A percentile compares a stretch with the other conserved stretches of the same genome.
Conservation (phyloP, 2,888 invertebrate genomes). For the Synergus laeviventris region DNA sequence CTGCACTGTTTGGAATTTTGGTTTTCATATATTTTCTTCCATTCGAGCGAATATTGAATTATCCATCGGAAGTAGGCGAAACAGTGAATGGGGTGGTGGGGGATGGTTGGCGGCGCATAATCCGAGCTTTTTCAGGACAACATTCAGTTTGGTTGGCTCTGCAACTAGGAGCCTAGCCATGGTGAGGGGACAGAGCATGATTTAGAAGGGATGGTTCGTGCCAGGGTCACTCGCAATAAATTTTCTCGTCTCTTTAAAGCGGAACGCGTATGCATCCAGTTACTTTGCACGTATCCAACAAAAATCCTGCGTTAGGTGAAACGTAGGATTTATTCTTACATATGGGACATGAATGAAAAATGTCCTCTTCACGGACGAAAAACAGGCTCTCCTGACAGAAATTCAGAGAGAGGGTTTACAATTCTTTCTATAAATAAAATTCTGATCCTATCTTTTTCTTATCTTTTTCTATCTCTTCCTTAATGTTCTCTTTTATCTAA, state of each 20-base stretch:
- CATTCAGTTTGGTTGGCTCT: conserved; percentile 51
- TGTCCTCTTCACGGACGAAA: neutral
- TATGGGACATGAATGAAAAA: conserved; percentile 43
- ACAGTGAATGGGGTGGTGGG: conserved; percentile 19
- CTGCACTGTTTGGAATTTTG: conserved; percentile 36
- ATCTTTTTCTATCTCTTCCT: too few species aligned
- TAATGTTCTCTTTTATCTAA: too few species aligned
- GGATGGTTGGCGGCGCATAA: conserved; percentile 36
- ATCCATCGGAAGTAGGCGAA: conserved; percentile 39
- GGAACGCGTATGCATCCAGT: conserved; percentile 47
- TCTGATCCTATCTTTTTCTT: too few species aligned
- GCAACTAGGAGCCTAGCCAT: conserved; percentile 16
- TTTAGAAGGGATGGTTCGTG: conserved; percentile 58
- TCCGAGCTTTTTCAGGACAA: conserved; percentile 48
- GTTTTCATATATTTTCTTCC: conserved; percentile 31
- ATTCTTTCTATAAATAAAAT: too few species aligned
- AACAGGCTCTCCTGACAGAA: neutral
- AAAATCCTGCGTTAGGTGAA: conserved; percentile 40
- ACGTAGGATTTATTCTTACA: conserved; percentile 45
- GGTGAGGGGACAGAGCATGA: conserved; percentile 56
- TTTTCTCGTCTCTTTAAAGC: conserved; percentile 49
- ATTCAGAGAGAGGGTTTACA: neutral
- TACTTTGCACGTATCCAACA: conserved; percentile 50
- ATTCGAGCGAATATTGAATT: conserved; percentile 39
- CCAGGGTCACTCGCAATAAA: conserved; percentile 62